Evolutionary conservation across 1,140 invertebrate species (phyloP).

Genomic region (Triops cancriformis): DNA sequence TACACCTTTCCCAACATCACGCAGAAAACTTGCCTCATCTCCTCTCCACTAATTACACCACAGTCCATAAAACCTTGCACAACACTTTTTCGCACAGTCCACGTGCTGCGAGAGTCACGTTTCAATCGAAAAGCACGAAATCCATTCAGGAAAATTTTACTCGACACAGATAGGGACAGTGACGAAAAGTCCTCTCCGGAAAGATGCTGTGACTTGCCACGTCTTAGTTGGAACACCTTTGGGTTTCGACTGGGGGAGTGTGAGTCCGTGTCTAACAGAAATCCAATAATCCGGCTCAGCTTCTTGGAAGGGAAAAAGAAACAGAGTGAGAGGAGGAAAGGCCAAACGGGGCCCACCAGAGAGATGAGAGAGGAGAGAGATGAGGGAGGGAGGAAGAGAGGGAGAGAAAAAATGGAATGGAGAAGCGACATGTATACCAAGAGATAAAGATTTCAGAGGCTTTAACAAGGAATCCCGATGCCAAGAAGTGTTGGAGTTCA

Average conservation of each 20-base stretch:
- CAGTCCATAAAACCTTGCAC: no score
- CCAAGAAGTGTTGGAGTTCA: background rate
- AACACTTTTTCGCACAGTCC: no score
- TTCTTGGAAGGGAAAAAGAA: background rate
- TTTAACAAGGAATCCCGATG: background rate
- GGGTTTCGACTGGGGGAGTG: background rate
- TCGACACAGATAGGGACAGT: background rate
- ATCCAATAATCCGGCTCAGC: constrained; percentile 4
- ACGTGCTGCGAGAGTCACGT: no score
- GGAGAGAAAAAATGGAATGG: background rate
- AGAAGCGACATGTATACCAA: no score
- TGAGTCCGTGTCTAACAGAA: background rate
- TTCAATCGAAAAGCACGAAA: no score
- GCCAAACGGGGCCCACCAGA: background rate
- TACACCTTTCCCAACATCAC: no score
- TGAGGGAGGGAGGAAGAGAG: background rate
- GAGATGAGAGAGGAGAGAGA: background rate
- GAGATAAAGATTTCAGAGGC: background rate
- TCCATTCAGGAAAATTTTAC: no score
- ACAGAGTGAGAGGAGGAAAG: background rate
- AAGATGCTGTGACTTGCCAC: background rate
- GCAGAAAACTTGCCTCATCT: no score
- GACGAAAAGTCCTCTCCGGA: background rate
- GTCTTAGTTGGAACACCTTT: background rate
- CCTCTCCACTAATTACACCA: no score